Conservation (phyloP, 2,113 vertebrate genomes). For the Gavialis gangeticus region DNA sequence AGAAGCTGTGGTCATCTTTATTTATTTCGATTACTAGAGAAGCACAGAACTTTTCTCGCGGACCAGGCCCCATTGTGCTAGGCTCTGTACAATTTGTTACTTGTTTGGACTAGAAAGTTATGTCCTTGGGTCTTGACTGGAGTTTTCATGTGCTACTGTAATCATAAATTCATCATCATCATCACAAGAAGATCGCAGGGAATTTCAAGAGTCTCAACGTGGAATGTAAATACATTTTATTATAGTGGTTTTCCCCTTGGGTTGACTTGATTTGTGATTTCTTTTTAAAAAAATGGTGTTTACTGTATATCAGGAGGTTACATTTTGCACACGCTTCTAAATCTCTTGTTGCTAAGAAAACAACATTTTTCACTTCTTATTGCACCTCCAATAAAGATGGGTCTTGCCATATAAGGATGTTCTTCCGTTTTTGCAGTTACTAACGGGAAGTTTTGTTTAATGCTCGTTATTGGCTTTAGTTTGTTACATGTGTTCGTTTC, state of each 20-base stretch:
- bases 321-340: neutral
- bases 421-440: neutral
- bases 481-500: neutral
- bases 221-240: neutral
- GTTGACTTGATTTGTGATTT: neutral
- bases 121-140: neutral
- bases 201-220: neutral
- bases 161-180: neutral
- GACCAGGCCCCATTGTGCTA: neutral
- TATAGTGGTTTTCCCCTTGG: neutral
- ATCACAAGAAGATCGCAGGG: neutral
- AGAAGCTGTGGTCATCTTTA: neutral
- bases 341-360: neutral
- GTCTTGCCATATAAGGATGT: neutral
- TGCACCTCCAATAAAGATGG: neutral
- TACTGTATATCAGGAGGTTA: neutral
- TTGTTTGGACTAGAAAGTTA: neutral
- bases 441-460: neutral
- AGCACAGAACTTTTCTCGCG: neutral
- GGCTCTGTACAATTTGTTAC: neutral
- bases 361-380: neutral
- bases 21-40: neutral
- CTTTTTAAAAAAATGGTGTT: neutral
- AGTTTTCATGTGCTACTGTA: neutral
- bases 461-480: neutral